A percentile compares a stretch with the other conserved stretches of the same genome.
Evolutionary conservation across 2,113 vertebrate genomes (phyloP).

Genomic region (Siphamia tubifer): DNA sequence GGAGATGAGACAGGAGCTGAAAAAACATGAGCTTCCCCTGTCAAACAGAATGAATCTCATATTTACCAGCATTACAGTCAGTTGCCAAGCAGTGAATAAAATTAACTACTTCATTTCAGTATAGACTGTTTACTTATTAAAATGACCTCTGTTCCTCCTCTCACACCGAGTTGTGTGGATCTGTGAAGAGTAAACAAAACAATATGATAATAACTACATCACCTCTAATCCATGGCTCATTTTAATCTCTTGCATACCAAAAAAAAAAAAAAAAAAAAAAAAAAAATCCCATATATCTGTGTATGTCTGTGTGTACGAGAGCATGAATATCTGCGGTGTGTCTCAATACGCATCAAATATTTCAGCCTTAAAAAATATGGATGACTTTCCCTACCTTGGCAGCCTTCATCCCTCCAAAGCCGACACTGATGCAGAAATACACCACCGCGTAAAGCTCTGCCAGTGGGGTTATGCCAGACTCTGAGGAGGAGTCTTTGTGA

Average conservation of each 20-base stretch:
- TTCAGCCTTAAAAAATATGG: slow-evolving; percentile 34
- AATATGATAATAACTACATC: slow-evolving; percentile 49
- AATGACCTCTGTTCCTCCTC: slow-evolving; percentile 44
- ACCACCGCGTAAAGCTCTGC: slow-evolving; percentile 51
- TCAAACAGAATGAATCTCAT: slow-evolving; percentile 56
- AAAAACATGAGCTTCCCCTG: slow-evolving; percentile 36
- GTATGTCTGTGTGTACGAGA: background rate
- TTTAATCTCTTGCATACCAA: slow-evolving; percentile 40
- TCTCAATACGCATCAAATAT: slow-evolving; percentile 40
- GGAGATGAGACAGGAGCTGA: slow-evolving; percentile 39
- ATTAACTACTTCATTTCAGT: slow-evolving; percentile 27
- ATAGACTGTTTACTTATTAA: slow-evolving; percentile 52
- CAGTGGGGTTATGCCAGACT: slow-evolving; percentile 58
- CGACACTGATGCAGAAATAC: slow-evolving; percentile 66
- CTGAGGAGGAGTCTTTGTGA: slow-evolving; percentile 61
- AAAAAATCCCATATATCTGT: background rate
- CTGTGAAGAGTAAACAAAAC: slow-evolving; percentile 38
- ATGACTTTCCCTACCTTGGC: slow-evolving; percentile 62
- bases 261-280: slow-evolving; percentile 6
- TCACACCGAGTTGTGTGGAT: slow-evolving; percentile 35
- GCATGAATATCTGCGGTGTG: background rate
- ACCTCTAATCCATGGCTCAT: slow-evolving; percentile 54
- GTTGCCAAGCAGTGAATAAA: slow-evolving; percentile 25
- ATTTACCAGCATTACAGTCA: slow-evolving; percentile 33
- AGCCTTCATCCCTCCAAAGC: slow-evolving; percentile 64